Conservation (phyloP, 23 tunicate genomes). For the Styela clava region DNA sequence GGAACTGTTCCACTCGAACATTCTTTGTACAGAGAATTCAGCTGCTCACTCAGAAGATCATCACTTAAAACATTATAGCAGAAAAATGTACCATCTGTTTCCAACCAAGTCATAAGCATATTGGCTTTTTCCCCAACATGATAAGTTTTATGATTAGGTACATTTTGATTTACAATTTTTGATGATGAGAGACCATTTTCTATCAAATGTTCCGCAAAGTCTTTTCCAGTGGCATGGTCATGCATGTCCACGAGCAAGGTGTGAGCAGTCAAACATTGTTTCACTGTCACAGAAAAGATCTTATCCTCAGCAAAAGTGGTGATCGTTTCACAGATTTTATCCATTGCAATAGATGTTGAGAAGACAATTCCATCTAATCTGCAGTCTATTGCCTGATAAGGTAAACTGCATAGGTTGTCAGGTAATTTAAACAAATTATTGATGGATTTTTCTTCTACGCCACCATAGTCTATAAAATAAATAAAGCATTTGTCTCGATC, state of each 20-base stretch:
- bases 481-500: constrained; percentile 27
- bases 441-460: constrained; percentile 38
- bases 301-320: background rate
- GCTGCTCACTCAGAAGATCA: constrained; percentile 14
- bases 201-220: constrained; percentile 1
- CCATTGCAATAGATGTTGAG: background rate
- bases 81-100: constrained; percentile 42
- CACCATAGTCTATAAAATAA: constrained; percentile 46
- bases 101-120: constrained; percentile 28
- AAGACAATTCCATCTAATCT: constrained; percentile 21
- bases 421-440: constrained; percentile 27
- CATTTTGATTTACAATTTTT: background rate
- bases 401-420: constrained; percentile 25
- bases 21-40: constrained; percentile 28
- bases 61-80: background rate
- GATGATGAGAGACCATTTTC: constrained; percentile 20
- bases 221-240: background rate
- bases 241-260: background rate
- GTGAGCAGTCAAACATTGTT: background rate
- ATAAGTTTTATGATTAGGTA: background rate
- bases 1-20: constrained; percentile 3
- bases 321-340: background rate
- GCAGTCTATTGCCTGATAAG: constrained; percentile 51
- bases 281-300: background rate
- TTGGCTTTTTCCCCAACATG: constrained; percentile 12